Evolutionary conservation across 2,888 invertebrate species (phyloP).

Genomic region (Chrysomela aeneicollis): DNA sequence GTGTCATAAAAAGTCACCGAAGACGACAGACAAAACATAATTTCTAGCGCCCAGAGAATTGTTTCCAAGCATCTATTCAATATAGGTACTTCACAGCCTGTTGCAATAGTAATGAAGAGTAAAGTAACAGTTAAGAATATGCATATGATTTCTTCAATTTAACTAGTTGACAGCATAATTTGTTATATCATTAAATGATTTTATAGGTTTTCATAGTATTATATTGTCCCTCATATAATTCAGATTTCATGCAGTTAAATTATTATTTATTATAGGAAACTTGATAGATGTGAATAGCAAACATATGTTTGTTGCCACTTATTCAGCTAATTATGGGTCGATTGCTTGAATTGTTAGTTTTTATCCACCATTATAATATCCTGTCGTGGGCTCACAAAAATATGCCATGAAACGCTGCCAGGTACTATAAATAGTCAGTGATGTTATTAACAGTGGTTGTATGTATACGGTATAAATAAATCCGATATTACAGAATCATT

Average conservation of each 20-base stretch:
- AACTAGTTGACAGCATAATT: too few relatives aligned
- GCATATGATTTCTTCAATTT: too few relatives aligned
- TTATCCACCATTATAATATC: conserved; percentile 14
- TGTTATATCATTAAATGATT: too few relatives aligned
- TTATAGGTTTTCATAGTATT: too few relatives aligned
- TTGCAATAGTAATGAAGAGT: too few relatives aligned
- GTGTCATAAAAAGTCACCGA: background rate
- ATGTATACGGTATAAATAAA: conserved; percentile 30
- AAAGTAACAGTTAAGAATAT: too few relatives aligned
- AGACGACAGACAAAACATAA: background rate
- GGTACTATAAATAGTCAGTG: conserved; percentile 48
- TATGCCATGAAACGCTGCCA: conserved; percentile 38
- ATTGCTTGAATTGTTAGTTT: conserved; percentile 13
- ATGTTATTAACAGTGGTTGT: conserved; percentile 45
- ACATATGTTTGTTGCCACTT: background rate
- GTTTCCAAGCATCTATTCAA: too few relatives aligned
- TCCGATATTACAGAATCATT: conserved; percentile 19
- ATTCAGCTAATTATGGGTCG: conserved; percentile 1
- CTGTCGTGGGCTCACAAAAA: conserved; percentile 22
- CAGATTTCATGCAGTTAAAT: background rate
- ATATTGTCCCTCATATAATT: background rate
- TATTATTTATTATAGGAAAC: background rate
- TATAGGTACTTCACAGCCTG: too few relatives aligned
- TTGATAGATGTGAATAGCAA: background rate
- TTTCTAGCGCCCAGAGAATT: too few relatives aligned